These are phyloP conservation scores for Ectropis crepuscularia DNA, from an alignment of 2,888 invertebrate genomes.

Conservation along the genomic window DNA sequence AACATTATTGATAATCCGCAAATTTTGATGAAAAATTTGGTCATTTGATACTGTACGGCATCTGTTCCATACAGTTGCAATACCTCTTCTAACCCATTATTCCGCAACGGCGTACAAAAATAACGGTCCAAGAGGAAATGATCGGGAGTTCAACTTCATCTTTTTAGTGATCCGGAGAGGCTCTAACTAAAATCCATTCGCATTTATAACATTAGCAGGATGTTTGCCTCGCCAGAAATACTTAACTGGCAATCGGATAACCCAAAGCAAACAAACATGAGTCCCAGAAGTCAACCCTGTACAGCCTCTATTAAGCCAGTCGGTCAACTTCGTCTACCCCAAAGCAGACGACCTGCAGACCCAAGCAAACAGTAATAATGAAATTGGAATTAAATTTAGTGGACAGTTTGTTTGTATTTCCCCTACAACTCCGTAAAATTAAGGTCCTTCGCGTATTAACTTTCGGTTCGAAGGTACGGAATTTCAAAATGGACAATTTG, in stretches of 20 bases:
- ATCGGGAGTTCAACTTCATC: no score
- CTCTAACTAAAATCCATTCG: no score
- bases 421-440: constrained; percentile 44
- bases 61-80: no score
- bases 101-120: no score
- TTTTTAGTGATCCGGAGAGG: no score
- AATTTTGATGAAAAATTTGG: no score
- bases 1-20: no score
- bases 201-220: no score
- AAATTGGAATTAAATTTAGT: constrained; percentile 53
- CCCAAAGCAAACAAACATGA: constrained; percentile 13
- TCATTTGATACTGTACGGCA: no score
- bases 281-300: constrained; percentile 14
- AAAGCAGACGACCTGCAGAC: constrained; percentile 27
- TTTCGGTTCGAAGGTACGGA: constrained; percentile 25
- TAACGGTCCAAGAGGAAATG: no score
- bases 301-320: constrained; percentile 13
- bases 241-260: constrained; percentile 11
- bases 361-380: constrained; percentile 51
- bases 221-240: no score
- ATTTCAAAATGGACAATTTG: constrained; percentile 45
- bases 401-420: constrained; percentile 51
- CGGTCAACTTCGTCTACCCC: constrained; percentile 12
- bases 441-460: constrained; percentile 42
- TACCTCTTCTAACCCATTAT: no score